These are phyloP conservation scores for Asteroscopus sphinx DNA, from an alignment of 2,888 invertebrate species.

Conservation along the genomic window DNA sequence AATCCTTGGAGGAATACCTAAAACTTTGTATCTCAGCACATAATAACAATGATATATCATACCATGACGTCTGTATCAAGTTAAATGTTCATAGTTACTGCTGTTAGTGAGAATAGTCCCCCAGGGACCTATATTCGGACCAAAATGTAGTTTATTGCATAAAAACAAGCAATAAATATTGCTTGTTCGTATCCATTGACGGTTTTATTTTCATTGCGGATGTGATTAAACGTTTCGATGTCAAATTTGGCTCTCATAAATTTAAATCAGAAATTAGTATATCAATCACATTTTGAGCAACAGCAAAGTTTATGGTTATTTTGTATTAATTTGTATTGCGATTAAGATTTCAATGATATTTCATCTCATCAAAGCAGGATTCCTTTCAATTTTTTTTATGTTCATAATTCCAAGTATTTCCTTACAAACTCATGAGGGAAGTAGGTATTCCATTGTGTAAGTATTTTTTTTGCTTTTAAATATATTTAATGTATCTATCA, in stretches of 20 bases:
- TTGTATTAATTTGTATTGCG: slow-evolving; percentile 14
- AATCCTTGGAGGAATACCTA: slow-evolving; percentile 60
- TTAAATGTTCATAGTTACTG: slow-evolving; percentile 60
- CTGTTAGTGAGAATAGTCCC: slow-evolving; percentile 59
- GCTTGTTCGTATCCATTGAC: slow-evolving; percentile 51
- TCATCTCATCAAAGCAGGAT: no score
- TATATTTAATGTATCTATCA: slow-evolving; percentile 5
- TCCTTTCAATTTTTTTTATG: no score
- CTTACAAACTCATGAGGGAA: no score
- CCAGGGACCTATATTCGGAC: slow-evolving; percentile 64
- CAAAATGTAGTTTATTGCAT: slow-evolving; percentile 56
- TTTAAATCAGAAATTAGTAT: slow-evolving; percentile 60
- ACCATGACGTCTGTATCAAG: slow-evolving; percentile 55
- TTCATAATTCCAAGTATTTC: no score
- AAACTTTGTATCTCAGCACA: slow-evolving; percentile 56
- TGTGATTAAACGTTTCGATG: slow-evolving; percentile 56
- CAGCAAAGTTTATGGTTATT: slow-evolving; percentile 46
- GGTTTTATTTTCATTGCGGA: slow-evolving; percentile 60
- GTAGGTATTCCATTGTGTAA: no score
- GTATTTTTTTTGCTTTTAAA: neutral
- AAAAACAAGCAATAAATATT: slow-evolving; percentile 67
- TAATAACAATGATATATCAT: slow-evolving; percentile 50
- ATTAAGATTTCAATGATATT: slow-evolving; percentile 1
- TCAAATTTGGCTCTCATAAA: slow-evolving; percentile 60
- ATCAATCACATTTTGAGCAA: slow-evolving; percentile 58